Evolutionary conservation across 2,888 invertebrate genomes (phyloP), one percentile per base, ranked within the genome.

Genomic region (Heliconius ethilla): DNA sequence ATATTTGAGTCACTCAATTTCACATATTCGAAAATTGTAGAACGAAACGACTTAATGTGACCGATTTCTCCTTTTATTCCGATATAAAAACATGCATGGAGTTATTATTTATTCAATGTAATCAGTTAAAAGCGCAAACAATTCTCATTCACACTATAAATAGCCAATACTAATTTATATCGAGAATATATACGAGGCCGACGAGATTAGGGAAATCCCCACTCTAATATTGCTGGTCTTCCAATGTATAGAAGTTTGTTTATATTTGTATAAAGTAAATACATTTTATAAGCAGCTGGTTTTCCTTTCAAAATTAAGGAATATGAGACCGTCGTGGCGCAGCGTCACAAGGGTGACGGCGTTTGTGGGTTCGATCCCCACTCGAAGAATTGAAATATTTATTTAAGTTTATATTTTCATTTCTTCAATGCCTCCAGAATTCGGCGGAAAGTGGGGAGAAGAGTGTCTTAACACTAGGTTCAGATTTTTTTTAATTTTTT

Each of bases 111-210:
- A 37, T 67, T 11, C 66, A 37, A 67, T 10, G n/a, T 67, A 67
- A n/a, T 67, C n/a, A 37, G 67, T 37, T 67, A 37, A 45, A 29
- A 70, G 70, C 70, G 27, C 27, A 55, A 51, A 70, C 25, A 55
- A 29, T 51, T 70, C 27, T 51, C 11, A 29, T 70, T 27, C 15
- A 51, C 27, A 7, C 29, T 51, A 55, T 10, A 70, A 70, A 70
- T 70, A 51, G 51, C 51, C 70, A 22, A 70, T 70, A 70, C 45
- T 51, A 70, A 70, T 70, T 70, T 70, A 70, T 70, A 55, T 55
- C 27, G 51, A 70, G 13, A 45, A 51, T 70, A 22, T 29, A 18
- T 70, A 70, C 51, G 29, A 70, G 70, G 70, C 70, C 70, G 51
- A 70, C 6, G 70, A 55, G 51, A 51, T 70, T 70, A 51, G 51